These are phyloP conservation scores for Periophthalmus magnuspinnatus DNA, from an alignment of 2,797 vertebrate genomes.

Conservation along the genomic window DNA sequence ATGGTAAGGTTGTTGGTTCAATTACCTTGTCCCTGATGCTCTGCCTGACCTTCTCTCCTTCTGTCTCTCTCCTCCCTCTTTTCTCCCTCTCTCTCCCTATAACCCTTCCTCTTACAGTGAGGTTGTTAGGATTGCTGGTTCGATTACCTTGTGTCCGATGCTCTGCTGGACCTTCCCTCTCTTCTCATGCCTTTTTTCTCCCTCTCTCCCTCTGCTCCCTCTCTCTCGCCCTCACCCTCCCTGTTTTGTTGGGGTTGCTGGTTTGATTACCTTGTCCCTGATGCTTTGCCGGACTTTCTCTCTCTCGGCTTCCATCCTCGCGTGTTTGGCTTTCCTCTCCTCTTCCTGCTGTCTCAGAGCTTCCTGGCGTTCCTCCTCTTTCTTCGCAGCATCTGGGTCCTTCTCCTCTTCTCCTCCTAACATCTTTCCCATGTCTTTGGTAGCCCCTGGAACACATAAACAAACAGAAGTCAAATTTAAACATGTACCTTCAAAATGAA, in stretches of 20 bases:
- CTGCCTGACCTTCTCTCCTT: too few species aligned
- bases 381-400: slow-evolving; percentile 95
- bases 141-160: slow-evolving; percentile 59
- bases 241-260: neutral
- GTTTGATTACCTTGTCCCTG: slow-evolving; percentile 88
- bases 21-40: slow-evolving; percentile 60
- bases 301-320: slow-evolving; percentile 94
- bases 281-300: slow-evolving; percentile 98
- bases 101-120: neutral
- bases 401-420: slow-evolving; percentile 97
- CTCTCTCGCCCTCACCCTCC: rapidly evolving
- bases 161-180: neutral
- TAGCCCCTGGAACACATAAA: slow-evolving; percentile 83
- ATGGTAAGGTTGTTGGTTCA: too few species aligned
- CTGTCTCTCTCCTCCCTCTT: too few species aligned
- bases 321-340: slow-evolving; percentile 94
- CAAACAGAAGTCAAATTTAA: too few species aligned
- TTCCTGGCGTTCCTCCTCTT: slow-evolving; percentile 96
- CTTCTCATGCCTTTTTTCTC: neutral
- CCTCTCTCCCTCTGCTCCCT: too few species aligned
- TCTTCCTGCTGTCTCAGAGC: slow-evolving; percentile 96
- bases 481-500: too few species aligned
- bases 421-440: slow-evolving; percentile 99
- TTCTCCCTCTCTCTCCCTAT: neutral
- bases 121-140: neutral